Percentiles rank a stretch among this genome's conserved stretches.
These are phyloP conservation scores for Sardina pilchardus DNA, from an alignment of 2,113 vertebrate species.

Conservation along the genomic window DNA sequence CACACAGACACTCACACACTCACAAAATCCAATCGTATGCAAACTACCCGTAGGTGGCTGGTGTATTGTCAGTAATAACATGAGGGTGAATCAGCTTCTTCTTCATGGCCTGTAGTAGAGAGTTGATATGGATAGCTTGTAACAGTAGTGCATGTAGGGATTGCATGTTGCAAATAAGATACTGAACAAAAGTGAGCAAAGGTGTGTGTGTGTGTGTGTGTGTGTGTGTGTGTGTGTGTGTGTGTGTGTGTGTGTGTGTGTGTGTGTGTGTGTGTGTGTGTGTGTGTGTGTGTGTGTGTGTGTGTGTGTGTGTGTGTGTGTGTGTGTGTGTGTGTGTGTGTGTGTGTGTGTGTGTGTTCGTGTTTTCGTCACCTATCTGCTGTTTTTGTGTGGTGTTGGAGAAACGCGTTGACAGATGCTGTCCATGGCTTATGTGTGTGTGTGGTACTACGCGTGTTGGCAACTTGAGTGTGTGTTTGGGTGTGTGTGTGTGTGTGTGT, in stretches of 20 bases:
- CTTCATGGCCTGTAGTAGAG: no score
- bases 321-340: not conserved
- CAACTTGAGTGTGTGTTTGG: not conserved
- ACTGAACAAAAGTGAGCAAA: constrained; percentile 38
- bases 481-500: not conserved
- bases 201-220: constrained; percentile 11
- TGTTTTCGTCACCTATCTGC: not conserved
- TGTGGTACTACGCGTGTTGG: not conserved
- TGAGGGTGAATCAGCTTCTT: not conserved
- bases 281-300: constrained; percentile 25
- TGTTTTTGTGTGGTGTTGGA: not conserved
- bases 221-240: constrained; percentile 7
- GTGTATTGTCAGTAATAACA: constrained; percentile 65
- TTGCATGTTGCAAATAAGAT: constrained; percentile 48
- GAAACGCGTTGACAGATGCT: not conserved
- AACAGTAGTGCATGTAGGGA: not conserved
- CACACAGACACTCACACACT: constrained; percentile 42
- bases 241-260: constrained; percentile 17
- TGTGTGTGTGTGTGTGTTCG: not conserved
- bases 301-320: not conserved
- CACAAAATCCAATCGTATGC: constrained; percentile 43
- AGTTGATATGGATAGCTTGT: constrained; percentile 25
- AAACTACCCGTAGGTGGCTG: constrained; percentile 34
- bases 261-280: not conserved
- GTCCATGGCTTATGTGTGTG: not conserved